Percentiles rank a stretch among this genome's conserved stretches.
Conservation (phyloP, 2,888 invertebrate genomes). For the Pyrrhosoma nymphula region DNA sequence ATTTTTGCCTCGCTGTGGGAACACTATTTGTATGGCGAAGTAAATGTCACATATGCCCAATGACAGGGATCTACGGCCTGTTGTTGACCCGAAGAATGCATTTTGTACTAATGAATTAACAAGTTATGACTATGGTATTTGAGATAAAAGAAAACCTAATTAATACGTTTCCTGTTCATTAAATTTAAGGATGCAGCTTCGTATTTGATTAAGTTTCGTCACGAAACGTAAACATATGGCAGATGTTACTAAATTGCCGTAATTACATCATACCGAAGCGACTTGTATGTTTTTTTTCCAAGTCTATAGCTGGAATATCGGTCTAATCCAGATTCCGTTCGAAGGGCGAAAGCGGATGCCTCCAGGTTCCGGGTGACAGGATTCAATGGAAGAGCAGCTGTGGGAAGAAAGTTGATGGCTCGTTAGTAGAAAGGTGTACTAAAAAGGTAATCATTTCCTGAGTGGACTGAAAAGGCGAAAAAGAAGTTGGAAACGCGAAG, state of each 20-base stretch:
- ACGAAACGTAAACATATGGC: not conserved
- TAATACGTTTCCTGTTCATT: too few species aligned
- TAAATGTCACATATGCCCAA: too few species aligned
- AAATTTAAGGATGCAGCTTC: too few species aligned
- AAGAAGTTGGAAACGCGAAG: not conserved
- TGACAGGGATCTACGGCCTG: too few species aligned
- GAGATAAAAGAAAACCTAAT: too few species aligned
- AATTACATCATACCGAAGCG: not conserved
- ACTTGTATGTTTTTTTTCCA: not conserved
- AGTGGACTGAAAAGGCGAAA: not conserved
- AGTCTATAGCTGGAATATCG: not conserved
- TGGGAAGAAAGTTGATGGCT: not conserved
- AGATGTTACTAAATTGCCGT: not conserved
- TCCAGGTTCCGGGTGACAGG: not conserved
- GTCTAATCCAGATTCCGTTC: not conserved
- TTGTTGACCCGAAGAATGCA: too few species aligned
- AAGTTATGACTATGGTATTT: too few species aligned
- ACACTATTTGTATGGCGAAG: too few species aligned
- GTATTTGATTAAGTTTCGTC: too few species aligned
- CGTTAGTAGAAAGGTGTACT: not conserved
- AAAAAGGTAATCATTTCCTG: not conserved
- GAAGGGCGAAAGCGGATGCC: not conserved
- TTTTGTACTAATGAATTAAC: too few species aligned
- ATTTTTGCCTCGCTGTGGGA: too few species aligned
- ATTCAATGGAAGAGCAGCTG: not conserved